These are phyloP conservation scores for Brenthis ino DNA, from an alignment of 2,888 invertebrate species.

Conservation along the genomic window DNA sequence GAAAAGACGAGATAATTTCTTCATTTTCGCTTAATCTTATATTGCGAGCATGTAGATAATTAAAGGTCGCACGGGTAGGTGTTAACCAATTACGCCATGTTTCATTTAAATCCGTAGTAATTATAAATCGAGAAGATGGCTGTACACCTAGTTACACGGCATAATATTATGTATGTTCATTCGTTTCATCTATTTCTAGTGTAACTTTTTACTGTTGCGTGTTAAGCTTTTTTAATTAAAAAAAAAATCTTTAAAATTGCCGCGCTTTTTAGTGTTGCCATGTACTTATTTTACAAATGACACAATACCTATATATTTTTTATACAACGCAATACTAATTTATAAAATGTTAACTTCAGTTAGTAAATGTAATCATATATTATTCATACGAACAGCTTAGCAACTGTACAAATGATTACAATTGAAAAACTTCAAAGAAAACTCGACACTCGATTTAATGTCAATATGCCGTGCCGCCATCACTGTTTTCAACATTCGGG, in stretches of 20 bases:
- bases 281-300: no score
- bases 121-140: constrained; percentile 5
- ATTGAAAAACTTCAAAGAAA: constrained; percentile 25
- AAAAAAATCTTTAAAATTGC: no score
- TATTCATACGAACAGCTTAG: background rate
- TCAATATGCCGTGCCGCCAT: constrained; percentile 48
- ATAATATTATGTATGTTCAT: background rate
- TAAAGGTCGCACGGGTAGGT: constrained; percentile 30
- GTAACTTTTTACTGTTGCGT: no score
- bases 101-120: constrained; percentile 24
- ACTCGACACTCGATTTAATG: constrained; percentile 27
- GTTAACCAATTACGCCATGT: constrained; percentile 29
- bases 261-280: no score
- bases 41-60: constrained; percentile 28
- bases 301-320: no score
- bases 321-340: no score
- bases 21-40: constrained; percentile 33
- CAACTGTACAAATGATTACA: constrained; percentile 22
- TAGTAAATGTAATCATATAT: background rate
- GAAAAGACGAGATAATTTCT: constrained; percentile 39
- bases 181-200: background rate
- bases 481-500: constrained; percentile 55
- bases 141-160: background rate
- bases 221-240: no score
- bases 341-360: no score